Evolutionary conservation across 2,797 vertebrate genomes (phyloP).

Genomic region (Amazona finschi): DNA sequence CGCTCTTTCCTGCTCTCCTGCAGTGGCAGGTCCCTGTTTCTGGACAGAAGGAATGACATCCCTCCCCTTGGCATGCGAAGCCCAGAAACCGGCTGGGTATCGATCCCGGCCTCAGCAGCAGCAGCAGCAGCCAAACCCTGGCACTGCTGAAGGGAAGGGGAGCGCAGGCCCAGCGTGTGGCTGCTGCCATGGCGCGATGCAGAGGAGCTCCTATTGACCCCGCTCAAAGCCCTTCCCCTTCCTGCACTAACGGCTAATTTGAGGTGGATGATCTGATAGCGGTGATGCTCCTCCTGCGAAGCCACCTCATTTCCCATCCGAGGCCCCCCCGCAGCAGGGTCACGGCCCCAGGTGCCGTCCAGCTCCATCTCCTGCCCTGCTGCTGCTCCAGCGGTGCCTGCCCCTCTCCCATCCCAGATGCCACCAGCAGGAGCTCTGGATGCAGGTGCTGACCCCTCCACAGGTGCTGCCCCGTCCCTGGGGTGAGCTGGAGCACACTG

Average conservation of each 20-base stretch:
- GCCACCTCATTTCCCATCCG: neutral
- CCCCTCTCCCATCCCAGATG: neutral
- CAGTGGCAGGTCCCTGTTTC: neutral
- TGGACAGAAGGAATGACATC: neutral
- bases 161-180: accelerated
- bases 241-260: constrained; percentile 12
- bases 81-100: neutral
- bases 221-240: neutral
- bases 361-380: neutral
- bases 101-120: neutral
- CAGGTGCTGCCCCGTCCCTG: neutral
- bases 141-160: neutral
- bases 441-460: neutral
- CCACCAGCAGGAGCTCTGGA: no score
- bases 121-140: neutral
- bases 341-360: neutral
- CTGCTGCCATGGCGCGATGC: neutral
- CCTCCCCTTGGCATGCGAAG: neutral
- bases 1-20: neutral
- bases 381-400: neutral
- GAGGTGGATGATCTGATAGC: neutral
- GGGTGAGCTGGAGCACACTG: neutral
- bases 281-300: neutral
- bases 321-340: neutral
- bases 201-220: neutral